Evolutionary conservation across 2,797 vertebrate species (phyloP), one percentile per base, ranked within the genome.

Genomic region (Cryptoprocta ferox): DNA sequence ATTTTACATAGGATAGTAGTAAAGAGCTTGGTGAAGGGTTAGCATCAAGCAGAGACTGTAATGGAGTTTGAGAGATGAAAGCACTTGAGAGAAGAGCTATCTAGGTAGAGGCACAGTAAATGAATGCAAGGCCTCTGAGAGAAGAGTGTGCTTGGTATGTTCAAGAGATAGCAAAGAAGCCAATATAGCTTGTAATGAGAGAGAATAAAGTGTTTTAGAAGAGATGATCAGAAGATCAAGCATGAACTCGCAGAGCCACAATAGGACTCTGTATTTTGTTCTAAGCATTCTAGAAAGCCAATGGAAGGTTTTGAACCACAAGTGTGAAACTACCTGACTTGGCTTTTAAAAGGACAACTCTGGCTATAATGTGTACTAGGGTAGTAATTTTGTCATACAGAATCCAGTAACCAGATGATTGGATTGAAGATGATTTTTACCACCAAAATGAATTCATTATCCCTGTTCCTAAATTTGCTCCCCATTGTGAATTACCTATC

Each of bases 271-370:
- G 39, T 28, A 92, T 94, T 86, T 89, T 89, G 26, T 86, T 81
- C 26, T 39, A 92, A 85, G 18, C 26, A 65, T 35, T 39, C 56
- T 24, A 75, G 68, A 70, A 96, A 93, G 11, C 42, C n/a, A 89
- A 0, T 30, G 8, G 18, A 70, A 19, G 32, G 37, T 91, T 97
- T 63, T 89, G 30, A 86, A 76, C 50, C 10, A 95, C 70, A 37
- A 93, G 35, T 73, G 15, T 85, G 19, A 84, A 89, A 70, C 70
- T 76, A 63, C 24, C 21, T 84, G 35, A 63, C 48, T 81, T 90
- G 73, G 9, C 80, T 90, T 89, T 92, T 75, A 56, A 71, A 97
- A 95, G 76, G 50, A 79, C 5, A 85, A 18, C 9, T 86, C 84
- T 68, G 39, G 32, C 14, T 89, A 78, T 32, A 84, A 15, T 13